These are phyloP conservation scores for Myopa tessellatipennis DNA, from an alignment of 2,888 invertebrate genomes.

Conservation along the genomic window DNA sequence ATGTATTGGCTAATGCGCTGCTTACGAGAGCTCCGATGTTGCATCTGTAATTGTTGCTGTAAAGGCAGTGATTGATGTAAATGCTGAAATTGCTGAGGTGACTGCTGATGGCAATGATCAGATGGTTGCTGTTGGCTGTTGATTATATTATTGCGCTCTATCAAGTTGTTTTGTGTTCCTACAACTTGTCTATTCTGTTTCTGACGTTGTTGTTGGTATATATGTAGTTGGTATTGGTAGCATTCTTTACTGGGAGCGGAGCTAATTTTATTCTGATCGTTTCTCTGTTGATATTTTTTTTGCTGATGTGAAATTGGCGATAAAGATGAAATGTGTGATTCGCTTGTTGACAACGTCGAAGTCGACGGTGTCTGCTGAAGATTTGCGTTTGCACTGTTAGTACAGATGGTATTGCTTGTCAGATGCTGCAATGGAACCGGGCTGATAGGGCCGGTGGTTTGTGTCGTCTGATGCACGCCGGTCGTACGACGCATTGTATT, in stretches of 20 bases:
- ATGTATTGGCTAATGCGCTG: constrained; percentile 65
- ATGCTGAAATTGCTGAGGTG: constrained; percentile 42
- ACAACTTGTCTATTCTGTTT: constrained; percentile 37
- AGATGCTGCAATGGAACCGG: constrained; percentile 60
- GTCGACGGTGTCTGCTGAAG: constrained; percentile 41
- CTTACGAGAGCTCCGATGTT: constrained; percentile 56
- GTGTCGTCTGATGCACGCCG: constrained; percentile 68
- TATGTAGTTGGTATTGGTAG: constrained; percentile 46
- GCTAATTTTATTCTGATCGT: constrained; percentile 29
- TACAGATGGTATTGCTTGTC: constrained; percentile 27
- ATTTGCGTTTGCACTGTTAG: constrained; percentile 28
- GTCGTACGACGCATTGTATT: constrained; percentile 66
- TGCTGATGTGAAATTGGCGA: constrained; percentile 45
- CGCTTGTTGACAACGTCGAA: constrained; percentile 53
- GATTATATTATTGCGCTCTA: constrained; percentile 25
- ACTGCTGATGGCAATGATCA: constrained; percentile 44
- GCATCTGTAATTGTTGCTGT: constrained; percentile 43
- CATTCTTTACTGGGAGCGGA: constrained; percentile 31
- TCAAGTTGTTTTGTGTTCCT: constrained; percentile 39
- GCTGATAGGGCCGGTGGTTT: constrained; percentile 68
- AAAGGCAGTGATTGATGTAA: constrained; percentile 38
- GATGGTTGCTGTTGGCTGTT: constrained; percentile 40
- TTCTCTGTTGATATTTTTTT: constrained; percentile 40
- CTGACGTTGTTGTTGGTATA: constrained; percentile 46
- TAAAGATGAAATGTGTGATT: constrained; percentile 53